Evolutionary conservation across 2,797 vertebrate genomes (phyloP).

Genomic region (Anguilla anguilla): DNA sequence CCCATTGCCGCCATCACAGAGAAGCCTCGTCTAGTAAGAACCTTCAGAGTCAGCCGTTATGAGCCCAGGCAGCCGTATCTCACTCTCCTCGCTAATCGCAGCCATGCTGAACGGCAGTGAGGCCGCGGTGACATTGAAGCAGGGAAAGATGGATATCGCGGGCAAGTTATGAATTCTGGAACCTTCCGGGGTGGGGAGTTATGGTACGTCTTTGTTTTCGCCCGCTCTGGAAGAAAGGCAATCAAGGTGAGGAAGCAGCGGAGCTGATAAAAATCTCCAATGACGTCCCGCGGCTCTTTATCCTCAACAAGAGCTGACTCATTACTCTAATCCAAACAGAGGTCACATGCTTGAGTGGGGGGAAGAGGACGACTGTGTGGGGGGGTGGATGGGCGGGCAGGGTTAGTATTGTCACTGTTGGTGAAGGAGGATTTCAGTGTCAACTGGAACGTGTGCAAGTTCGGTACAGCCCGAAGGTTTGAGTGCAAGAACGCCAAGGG

Average conservation of each 20-base stretch:
- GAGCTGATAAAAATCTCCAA: conserved; percentile 35
- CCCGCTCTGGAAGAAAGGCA: not conserved
- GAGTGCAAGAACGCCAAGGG: too few relatives aligned
- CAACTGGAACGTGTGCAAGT: not conserved
- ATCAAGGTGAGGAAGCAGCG: not conserved
- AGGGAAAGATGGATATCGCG: not conserved
- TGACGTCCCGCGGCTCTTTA: conserved; percentile 23
- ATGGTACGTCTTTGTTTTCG: not conserved
- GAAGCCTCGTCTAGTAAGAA: not conserved
- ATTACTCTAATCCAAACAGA: conserved; percentile 43
- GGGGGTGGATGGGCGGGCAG: not conserved
- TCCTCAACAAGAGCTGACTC: conserved; percentile 43
- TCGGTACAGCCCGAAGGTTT: too few relatives aligned
- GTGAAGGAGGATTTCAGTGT: not conserved
- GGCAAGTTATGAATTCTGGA: not conserved
- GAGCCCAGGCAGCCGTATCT: conserved; percentile 23
- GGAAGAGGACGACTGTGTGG: conserved; percentile 25
- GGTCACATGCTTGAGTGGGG: conserved; percentile 38
- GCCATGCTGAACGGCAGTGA: conserved; percentile 25
- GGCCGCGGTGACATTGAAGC: not conserved
- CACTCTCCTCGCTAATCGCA: conserved; percentile 32
- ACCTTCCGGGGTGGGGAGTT: not conserved
- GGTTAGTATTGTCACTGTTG: not conserved
- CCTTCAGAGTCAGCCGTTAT: conserved; percentile 24
- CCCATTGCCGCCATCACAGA: not conserved